Base-by-base conservation (phyloP, 1,140 invertebrate genomes). In the Zaprionus nigranus region DNA sequence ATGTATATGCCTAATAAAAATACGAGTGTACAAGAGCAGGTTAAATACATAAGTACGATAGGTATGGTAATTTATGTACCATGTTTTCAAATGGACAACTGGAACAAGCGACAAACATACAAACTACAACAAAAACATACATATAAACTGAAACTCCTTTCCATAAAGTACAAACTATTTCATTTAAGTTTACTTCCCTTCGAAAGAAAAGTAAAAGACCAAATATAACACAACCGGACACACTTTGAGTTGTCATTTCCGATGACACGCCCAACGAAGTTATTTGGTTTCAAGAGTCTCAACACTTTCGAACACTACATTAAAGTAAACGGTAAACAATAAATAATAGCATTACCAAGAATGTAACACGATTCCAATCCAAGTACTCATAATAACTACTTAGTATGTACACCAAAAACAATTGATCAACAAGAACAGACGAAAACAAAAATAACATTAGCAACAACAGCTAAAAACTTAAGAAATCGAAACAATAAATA, bases 401-500 rank as follows among this genome's bases (percentile, higher is more conserved):
- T 51, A 51, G 46, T 51, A 59, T 79, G 65, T 82, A 67, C 72
- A 82, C 60, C 60, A 68, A 79, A 67, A 59, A 74, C 62, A 74
- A 63, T 51, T 60, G 63, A 43, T 51, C 20, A 81, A 81, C 57
- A 62, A 46, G 68, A 54, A 62, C 46, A 74, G 59, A 54, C 51
- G 63, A 68, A 60, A 64, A 46, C 17, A 43, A 63, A 46, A 17
- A 65, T 15, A 36, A 58, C 56, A 58, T 36, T 3, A 66, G 49
- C 38, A 68, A 74, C n/a, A 65, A 57, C 43, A 75, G 66, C 72
- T 71, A 59, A 71, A 15, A 75, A 40, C 12, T 64, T 75, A 66
- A 62, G 56, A 62, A 79, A 82, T 46, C 71, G 82, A 86, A 86
- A 86, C 82, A 86, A 86, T 86, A 86, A 86, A 86, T 61, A 67